Evolutionary conservation across 2,797 vertebrate genomes (phyloP).

Genomic region (Emys orbicularis): DNA sequence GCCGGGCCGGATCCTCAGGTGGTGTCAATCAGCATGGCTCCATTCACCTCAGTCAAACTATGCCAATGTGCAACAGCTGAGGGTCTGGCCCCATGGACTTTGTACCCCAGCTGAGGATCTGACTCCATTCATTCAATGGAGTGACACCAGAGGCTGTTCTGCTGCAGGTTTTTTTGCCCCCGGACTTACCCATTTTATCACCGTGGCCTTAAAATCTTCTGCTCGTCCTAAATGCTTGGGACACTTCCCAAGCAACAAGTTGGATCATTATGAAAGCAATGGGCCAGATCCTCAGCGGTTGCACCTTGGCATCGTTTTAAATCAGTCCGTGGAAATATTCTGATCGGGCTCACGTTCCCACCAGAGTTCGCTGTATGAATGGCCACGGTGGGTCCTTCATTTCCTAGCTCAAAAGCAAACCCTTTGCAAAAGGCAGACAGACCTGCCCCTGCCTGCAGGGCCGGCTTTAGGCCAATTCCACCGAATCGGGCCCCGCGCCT

Average conservation of each 20-base stretch:
- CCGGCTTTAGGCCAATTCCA: no score
- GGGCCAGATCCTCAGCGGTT: neutral
- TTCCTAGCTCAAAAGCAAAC: neutral
- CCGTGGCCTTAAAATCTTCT: neutral
- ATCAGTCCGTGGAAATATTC: neutral
- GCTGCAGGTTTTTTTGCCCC: neutral
- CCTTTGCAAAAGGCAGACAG: neutral
- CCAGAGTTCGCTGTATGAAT: neutral
- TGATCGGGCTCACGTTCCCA: neutral
- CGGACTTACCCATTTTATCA: neutral
- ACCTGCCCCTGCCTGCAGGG: neutral
- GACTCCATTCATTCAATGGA: neutral
- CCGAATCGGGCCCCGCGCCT: no score
- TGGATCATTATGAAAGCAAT: neutral
- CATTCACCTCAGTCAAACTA: neutral
- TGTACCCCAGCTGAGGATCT: neutral
- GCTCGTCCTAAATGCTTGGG: neutral
- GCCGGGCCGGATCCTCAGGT: neutral
- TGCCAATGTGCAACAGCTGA: neutral
- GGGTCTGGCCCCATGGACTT: neutral
- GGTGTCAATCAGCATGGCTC: neutral
- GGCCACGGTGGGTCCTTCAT: neutral
- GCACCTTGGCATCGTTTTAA: neutral
- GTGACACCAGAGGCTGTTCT: no score
- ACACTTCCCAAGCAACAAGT: accelerated